Percentiles rank a stretch among this genome's conserved stretches.
phyloP scores from a whole-genome alignment of 2,888 invertebrate genomes.

The Meta bourneti region DNA sequence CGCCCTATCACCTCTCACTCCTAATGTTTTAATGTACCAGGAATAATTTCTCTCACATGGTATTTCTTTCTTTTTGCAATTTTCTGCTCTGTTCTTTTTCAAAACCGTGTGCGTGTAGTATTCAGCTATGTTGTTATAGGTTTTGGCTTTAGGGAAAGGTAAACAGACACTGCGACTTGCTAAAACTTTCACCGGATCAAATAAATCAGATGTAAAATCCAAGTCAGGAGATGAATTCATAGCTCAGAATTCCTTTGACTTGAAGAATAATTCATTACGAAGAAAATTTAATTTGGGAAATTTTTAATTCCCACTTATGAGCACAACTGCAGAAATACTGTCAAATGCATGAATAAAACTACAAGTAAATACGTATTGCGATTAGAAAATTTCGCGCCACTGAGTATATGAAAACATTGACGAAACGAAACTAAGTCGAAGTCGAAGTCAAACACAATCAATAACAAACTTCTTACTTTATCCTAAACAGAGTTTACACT shows the following conservation, averaged over 20 bases:
- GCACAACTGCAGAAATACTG: neutral
- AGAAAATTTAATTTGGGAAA: neutral
- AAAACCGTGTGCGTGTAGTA: conserved; percentile 48
- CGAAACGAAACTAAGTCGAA: no score
- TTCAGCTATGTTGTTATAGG: conserved; percentile 64
- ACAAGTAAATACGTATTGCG: neutral
- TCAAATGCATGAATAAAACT: no score
- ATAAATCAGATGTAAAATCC: conserved; percentile 56
- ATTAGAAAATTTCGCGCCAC: no score
- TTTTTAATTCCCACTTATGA: neutral
- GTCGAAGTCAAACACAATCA: no score
- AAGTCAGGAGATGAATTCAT: conserved; percentile 1
- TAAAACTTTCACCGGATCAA: conserved; percentile 45
- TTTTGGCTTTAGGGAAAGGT: conserved; percentile 56
- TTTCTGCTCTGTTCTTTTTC: neutral
- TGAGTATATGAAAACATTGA: no score
- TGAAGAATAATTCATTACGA: neutral
- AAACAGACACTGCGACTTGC: neutral
- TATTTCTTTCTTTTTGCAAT: neutral
- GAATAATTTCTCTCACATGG: conserved; percentile 50
- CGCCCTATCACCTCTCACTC: neutral
- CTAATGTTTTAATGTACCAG: conserved; percentile 45
- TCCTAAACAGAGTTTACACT: no score
- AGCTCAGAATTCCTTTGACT: neutral
- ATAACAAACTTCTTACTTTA: no score